phyloP scores from a whole-genome alignment of 1,140 invertebrate species.

The Phymastichus coffea region DNA sequence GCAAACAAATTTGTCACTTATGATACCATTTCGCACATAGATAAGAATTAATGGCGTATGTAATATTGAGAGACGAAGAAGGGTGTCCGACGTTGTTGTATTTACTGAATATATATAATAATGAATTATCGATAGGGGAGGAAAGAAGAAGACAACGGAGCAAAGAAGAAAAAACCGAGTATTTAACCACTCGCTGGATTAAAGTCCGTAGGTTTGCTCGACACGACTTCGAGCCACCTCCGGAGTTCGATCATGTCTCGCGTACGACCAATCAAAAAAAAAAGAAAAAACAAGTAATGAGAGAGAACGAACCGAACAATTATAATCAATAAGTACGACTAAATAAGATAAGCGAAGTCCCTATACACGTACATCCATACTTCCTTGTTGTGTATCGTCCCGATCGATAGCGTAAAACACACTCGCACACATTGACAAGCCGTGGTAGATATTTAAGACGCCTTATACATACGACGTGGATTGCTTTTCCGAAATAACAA shows the following conservation, averaged over 20 bases:
- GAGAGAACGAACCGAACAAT: too few relatives aligned
- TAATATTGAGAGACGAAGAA: slow-evolving; percentile 36
- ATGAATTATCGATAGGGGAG: slow-evolving; percentile 10
- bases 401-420: not conserved
- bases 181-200: slow-evolving; percentile 20
- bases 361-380: not conserved
- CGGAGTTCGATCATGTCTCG: slow-evolving; percentile 10
- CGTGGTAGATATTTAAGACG: slow-evolving; percentile 14
- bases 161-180: not conserved
- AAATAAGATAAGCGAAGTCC: not conserved
- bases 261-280: slow-evolving; percentile 22
- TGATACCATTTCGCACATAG: slow-evolving; percentile 34
- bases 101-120: slow-evolving; percentile 31
- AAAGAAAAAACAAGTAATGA: not conserved
- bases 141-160: not conserved
- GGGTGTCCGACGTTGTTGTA: slow-evolving; percentile 41
- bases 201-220: slow-evolving; percentile 24
- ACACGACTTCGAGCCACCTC: slow-evolving; percentile 14
- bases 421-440: not conserved
- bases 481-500: slow-evolving; percentile 18
- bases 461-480: slow-evolving; percentile 6
- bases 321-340: not conserved
- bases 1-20: too few relatives aligned
- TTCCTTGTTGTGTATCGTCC: not conserved
- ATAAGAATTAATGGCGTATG: slow-evolving; percentile 33